A percentile compares a stretch with the other conserved stretches of the same genome.
phyloP scores from a whole-genome alignment of 2,113 vertebrate species.

The Chionis minor region DNA sequence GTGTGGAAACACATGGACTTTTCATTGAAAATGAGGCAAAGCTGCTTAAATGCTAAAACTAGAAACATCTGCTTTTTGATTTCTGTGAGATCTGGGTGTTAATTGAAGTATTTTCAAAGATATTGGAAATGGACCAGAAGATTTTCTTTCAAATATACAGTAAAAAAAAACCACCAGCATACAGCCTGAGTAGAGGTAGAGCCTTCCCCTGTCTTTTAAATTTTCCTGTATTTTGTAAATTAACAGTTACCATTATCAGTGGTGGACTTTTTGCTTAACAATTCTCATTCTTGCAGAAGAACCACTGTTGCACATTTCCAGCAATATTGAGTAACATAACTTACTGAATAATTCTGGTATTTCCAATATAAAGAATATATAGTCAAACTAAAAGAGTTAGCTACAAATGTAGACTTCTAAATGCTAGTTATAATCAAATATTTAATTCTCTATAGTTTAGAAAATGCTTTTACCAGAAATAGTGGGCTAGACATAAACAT shows the following conservation, averaged over 20 bases:
- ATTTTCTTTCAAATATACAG: neutral
- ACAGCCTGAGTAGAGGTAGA: neutral
- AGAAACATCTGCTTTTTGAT: slow-evolving; percentile 47
- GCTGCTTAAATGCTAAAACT: neutral
- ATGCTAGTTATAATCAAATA: neutral
- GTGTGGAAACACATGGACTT: slow-evolving; percentile 47
- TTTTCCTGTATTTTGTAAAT: neutral
- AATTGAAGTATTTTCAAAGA: slow-evolving; percentile 41
- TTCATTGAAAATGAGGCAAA: slow-evolving; percentile 45
- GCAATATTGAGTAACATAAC: neutral
- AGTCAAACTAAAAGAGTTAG: neutral
- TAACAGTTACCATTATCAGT: neutral
- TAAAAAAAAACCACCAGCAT: neutral
- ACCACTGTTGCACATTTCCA: neutral
- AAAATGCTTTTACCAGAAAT: neutral
- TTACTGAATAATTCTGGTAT: neutral
- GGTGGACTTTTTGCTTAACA: neutral
- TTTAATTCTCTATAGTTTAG: neutral
- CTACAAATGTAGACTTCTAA: neutral
- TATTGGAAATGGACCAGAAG: neutral
- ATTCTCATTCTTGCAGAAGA: neutral
- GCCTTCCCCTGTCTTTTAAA: neutral
- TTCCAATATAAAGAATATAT: neutral
- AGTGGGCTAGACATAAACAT: neutral
- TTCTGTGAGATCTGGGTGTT: neutral